phyloP scores from a whole-genome alignment of 1,140 invertebrate genomes.

The fruit fly (Drosophila melanogaster) region DNA sequence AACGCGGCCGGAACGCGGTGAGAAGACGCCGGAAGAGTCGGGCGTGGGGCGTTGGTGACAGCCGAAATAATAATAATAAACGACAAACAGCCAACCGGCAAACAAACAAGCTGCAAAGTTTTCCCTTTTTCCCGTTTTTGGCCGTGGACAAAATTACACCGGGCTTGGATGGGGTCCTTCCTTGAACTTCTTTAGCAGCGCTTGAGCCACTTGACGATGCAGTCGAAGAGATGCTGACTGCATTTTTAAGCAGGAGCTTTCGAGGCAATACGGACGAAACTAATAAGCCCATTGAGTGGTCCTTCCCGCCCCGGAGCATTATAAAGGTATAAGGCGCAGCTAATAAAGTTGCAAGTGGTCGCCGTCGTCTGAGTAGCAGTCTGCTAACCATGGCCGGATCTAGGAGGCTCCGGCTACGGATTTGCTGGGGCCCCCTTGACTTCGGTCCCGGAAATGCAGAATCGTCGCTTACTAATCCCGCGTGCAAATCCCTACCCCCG shows the following conservation, averaged over 20 bases:
- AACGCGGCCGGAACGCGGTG: conserved; percentile 56
- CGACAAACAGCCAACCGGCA: conserved; percentile 76
- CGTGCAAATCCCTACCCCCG: conserved; percentile 46
- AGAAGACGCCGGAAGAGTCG: conserved; percentile 23
- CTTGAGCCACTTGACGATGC: conserved; percentile 63
- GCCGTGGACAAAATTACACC: conserved; percentile 43
- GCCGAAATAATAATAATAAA: conserved; percentile 82
- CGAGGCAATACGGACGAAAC: conserved; percentile 53
- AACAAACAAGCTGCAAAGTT: conserved; percentile 76
- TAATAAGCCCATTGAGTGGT: conserved; percentile 71
- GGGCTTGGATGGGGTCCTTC: conserved; percentile 2
- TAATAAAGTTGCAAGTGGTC: conserved; percentile 78
- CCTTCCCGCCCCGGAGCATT: conserved; percentile 40
- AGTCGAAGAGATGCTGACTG: conserved; percentile 64
- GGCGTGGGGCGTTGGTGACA: conserved; percentile 28
- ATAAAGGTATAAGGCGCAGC: conserved; percentile 69
- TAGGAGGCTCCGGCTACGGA: background rate
- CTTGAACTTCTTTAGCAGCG: conserved; percentile 30
- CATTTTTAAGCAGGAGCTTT: conserved; percentile 57
- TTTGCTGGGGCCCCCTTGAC: conserved; percentile 5
- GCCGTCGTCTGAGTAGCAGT: conserved; percentile 19
- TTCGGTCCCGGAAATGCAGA: conserved; percentile 17
- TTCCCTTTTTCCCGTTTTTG: conserved; percentile 46
- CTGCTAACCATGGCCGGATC: conserved; percentile 2
- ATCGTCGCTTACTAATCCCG: conserved; percentile 71